Conservation (phyloP, 23 tunicate species). For the Ciona savignyi region DNA sequence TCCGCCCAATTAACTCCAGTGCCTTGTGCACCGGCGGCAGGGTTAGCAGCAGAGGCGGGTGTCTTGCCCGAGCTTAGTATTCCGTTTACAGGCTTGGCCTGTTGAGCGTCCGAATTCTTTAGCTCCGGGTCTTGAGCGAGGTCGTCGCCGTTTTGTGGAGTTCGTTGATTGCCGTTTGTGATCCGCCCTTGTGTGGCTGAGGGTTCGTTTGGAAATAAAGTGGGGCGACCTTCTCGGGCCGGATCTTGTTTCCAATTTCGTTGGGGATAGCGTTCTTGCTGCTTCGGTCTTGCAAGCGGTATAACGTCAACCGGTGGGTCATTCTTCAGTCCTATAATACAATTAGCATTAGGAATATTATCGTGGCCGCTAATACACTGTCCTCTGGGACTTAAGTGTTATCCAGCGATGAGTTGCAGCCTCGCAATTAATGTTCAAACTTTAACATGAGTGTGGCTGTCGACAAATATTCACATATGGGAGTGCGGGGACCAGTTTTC, state of each 20-base stretch:
- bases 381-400: not conserved
- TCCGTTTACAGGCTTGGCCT: constrained; percentile 5
- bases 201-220: not conserved
- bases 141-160: not conserved
- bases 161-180: not conserved
- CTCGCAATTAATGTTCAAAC: no score
- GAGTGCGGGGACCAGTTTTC: no score
- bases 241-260: not conserved
- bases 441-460: no score
- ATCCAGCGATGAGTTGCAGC: no score
- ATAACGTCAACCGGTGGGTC: constrained; percentile 5
- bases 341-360: not conserved
- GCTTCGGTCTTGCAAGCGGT: not conserved
- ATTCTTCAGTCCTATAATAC: constrained; percentile 21
- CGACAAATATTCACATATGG: no score
- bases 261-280: not conserved
- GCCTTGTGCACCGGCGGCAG: constrained; percentile 7
- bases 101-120: not conserved
- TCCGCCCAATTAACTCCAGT: constrained; percentile 42
- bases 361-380: no score
- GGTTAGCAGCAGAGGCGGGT: not conserved
- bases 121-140: not conserved
- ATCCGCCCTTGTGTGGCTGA: not conserved
- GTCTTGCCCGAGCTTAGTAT: not conserved
- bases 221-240: not conserved